A percentile compares a stretch with the other conserved stretches of the same genome.
Conservation (phyloP, 2,797 vertebrate genomes). For the Ceryle rudis region DNA sequence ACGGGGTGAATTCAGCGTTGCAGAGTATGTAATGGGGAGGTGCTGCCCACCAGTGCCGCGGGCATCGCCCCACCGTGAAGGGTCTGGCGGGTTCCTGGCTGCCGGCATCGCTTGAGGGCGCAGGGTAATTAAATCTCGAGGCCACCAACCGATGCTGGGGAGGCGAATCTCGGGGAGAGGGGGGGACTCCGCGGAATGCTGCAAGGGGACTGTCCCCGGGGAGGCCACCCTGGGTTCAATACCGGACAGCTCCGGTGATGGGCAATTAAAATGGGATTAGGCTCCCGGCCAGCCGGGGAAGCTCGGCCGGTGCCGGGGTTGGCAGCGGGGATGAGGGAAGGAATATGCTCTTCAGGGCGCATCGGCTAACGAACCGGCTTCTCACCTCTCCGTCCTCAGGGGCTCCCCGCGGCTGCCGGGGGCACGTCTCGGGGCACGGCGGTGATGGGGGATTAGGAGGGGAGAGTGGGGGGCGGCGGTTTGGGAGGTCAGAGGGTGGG, state of each 20-base stretch:
- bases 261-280: conserved; percentile 83
- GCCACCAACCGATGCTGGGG: background rate
- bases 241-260: conserved; percentile 23
- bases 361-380: background rate
- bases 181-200: background rate
- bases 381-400: fast-evolving
- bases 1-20: background rate
- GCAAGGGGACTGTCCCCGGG: background rate
- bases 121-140: background rate
- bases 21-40: background rate
- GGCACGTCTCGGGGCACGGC: background rate
- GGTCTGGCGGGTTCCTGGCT: background rate
- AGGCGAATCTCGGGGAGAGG: background rate
- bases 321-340: background rate
- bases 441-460: background rate
- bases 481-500: conserved; percentile 74
- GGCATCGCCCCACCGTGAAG: background rate
- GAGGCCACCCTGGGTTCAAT: background rate
- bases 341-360: background rate
- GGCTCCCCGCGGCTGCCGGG: background rate
- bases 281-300: conserved; percentile 43
- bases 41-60: background rate
- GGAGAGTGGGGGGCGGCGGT: background rate
- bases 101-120: background rate
- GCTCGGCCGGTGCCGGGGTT: background rate